Base-by-base conservation (phyloP, 2,797 vertebrate genomes). In the Chloroceryle inda region DNA sequence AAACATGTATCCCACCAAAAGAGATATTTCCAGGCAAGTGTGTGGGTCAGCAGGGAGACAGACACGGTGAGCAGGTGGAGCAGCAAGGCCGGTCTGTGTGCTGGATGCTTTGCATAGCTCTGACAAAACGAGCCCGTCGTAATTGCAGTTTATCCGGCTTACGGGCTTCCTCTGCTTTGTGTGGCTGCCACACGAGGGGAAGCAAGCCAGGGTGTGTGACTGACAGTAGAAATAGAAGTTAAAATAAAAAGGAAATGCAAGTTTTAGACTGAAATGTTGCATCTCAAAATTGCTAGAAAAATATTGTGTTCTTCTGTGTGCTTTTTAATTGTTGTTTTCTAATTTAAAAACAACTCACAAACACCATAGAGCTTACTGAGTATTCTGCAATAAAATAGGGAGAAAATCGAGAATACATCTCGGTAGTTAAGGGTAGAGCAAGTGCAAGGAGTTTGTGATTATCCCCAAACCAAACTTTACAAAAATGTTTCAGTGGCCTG, bases 21-120 rank as follows among this genome's bases (percentile, higher is more conserved):
- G 27, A 14, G 29, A 2, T 44, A 22, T 71, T 55, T 64, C 55
- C 17, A 5, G 24, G 31, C 27, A 35, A 0, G 0, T 3, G 11
- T 13, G 35, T 15, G 21, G 10, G 24, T 62, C 82, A 53, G 53
- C 52, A 81, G 66, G 47, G 75, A 56, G n/a, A 10, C 20, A 29
- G 58, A 38, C 49, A 5, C 3, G 23, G 40, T 26, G 75, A 92
- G 84, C 72, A 53, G 40, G 27, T 10, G 4, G 33, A 62, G n/a
- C 24, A 35, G 68, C 35, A 15, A 35, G 84, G 22, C 9, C 0
- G 3, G 37, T 23, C 59, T 53, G 23, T 6, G 49, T 52, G 9
- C 59, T 27, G 68, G 37, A 68, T 92, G 85, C 58, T 92, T 81
- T 68, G 85, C 69, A 66, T 86, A 90, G 63, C 80, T 92, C 73